Percentiles rank a stretch among this genome's conserved stretches.
phyloP scores from a whole-genome alignment of 1,140 invertebrate genomes.

The Aphis craccivora region DNA sequence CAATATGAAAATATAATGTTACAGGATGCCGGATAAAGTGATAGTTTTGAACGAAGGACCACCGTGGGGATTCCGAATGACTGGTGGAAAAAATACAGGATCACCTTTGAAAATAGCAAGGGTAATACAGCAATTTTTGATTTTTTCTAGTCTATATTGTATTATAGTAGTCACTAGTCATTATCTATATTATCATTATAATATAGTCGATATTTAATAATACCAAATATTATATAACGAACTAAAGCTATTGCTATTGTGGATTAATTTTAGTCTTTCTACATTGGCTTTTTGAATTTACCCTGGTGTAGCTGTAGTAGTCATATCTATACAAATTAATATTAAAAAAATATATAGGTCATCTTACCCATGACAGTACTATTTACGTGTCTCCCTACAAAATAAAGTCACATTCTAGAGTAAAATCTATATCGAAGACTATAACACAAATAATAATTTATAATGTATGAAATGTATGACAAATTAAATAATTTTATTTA shows the following conservation, averaged over 20 bases:
- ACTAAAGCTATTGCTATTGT: neutral
- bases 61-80: conserved; percentile 90
- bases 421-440: no score
- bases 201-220: neutral
- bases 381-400: no score
- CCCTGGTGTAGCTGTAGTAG: neutral
- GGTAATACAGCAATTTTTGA: conserved; percentile 69
- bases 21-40: conserved; percentile 72
- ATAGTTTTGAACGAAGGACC: conserved; percentile 80
- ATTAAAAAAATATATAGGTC: no score
- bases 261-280: neutral
- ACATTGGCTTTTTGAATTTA: neutral
- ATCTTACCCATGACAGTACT: no score
- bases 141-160: neutral
- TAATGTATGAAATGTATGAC: neutral
- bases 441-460: neutral
- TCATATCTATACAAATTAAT: no score
- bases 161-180: no score
- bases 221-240: neutral
- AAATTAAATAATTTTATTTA: neutral
- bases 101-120: conserved; percentile 79
- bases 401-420: no score
- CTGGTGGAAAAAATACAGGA: conserved; percentile 78
- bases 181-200: neutral
- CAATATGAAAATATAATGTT: neutral